phyloP scores from a whole-genome alignment of 2,113 vertebrate genomes.

The Corapipo altera region DNA sequence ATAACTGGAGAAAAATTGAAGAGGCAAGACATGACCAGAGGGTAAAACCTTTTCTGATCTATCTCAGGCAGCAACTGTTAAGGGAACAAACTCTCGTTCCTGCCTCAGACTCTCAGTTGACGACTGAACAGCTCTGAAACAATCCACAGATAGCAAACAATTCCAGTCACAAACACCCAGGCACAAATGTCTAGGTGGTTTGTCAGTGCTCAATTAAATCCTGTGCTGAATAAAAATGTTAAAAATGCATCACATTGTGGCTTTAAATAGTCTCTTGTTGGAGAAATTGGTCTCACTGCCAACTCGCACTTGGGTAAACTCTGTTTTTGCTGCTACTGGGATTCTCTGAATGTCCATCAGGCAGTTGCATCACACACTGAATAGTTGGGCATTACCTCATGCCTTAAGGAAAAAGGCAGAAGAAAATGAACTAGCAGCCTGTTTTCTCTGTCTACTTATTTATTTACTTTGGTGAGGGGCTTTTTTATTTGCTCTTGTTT shows the following conservation, averaged over 20 bases:
- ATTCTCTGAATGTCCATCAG: constrained; percentile 64
- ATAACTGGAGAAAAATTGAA: not conserved
- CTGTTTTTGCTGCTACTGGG: constrained; percentile 48
- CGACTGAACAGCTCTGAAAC: not conserved
- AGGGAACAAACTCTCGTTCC: not conserved
- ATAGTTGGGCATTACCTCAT: constrained; percentile 76
- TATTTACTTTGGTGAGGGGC: constrained; percentile 59
- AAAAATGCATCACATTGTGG: constrained; percentile 67
- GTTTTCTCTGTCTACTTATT: constrained; percentile 64
- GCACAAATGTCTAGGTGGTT: constrained; percentile 57
- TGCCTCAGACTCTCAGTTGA: not conserved
- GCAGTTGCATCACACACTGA: constrained; percentile 56
- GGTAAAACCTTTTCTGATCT: not conserved
- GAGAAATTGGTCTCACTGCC: constrained; percentile 36
- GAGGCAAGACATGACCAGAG: not conserved
- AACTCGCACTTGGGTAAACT: constrained; percentile 20
- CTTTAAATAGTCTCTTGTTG: constrained; percentile 67
- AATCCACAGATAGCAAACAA: constrained; percentile 27
- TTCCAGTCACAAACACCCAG: constrained; percentile 37
- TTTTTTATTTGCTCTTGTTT: constrained; percentile 41
- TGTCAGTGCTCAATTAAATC: constrained; percentile 58
- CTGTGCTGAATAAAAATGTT: constrained; percentile 65
- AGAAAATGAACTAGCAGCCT: constrained; percentile 61
- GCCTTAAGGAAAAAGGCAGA: constrained; percentile 62
- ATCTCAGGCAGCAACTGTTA: not conserved